phyloP scores from a whole-genome alignment of 2,113 vertebrate species.

The Cygnus buccinator region DNA sequence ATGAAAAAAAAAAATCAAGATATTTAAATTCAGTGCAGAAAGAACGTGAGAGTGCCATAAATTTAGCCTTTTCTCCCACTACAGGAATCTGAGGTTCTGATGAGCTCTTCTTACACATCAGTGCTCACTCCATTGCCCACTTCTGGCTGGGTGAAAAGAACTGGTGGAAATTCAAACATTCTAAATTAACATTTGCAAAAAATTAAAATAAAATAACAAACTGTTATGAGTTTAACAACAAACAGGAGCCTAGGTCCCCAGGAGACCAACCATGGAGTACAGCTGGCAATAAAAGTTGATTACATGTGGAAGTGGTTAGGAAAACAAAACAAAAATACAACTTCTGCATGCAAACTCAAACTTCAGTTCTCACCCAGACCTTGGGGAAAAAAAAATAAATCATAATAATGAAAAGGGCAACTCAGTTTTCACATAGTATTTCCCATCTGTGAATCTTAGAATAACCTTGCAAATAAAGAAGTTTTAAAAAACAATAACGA shows the following conservation, averaged over 20 bases:
- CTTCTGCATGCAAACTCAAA: slow-evolving; percentile 6
- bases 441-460: background rate
- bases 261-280: slow-evolving; percentile 2
- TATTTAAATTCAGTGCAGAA: background rate
- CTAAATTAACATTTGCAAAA: slow-evolving; percentile 31
- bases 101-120: background rate
- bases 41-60: background rate
- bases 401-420: background rate
- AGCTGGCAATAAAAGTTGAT: slow-evolving; percentile 34
- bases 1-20: background rate
- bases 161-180: slow-evolving; percentile 14
- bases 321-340: slow-evolving; percentile 42
- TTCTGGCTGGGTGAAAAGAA: background rate
- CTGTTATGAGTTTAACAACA: slow-evolving; percentile 21
- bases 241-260: background rate
- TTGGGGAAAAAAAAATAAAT: background rate
- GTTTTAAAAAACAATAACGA: background rate
- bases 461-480: background rate
- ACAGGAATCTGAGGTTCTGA: slow-evolving; percentile 23
- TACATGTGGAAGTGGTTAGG: slow-evolving; percentile 50
- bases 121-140: background rate
- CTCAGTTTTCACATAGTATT: background rate
- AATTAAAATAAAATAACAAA: slow-evolving; percentile 19
- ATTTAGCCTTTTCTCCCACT: slow-evolving; percentile 7
- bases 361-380: background rate